Percentiles rank a stretch among this genome's conserved stretches.
Conservation (phyloP, 2,888 invertebrate genomes). For the Drosophila testacea region DNA sequence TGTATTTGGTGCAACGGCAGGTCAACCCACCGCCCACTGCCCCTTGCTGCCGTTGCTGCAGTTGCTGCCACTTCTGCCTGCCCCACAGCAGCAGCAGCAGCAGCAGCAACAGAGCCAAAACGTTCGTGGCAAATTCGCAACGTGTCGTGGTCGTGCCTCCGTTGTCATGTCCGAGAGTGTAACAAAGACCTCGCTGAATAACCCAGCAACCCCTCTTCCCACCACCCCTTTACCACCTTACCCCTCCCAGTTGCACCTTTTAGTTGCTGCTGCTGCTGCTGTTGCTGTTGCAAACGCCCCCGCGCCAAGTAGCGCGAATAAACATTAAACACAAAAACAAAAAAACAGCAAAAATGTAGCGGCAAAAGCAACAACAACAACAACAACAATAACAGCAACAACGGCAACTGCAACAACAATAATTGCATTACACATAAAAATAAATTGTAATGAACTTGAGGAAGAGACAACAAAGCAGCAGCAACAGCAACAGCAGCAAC, state of each 20-base stretch:
- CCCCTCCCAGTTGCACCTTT: neutral
- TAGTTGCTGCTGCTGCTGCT: conserved; percentile 1
- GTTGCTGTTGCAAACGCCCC: conserved; percentile 54
- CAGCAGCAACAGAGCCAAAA: conserved; percentile 38
- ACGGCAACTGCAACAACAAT: conserved; percentile 65
- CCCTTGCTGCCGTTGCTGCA: conserved; percentile 28
- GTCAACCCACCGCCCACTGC: conserved; percentile 73
- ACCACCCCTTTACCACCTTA: neutral
- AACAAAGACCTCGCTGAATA: conserved; percentile 75
- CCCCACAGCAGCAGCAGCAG: conserved; percentile 28
- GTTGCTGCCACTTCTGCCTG: conserved; percentile 36
- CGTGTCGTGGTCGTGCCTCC: conserved; percentile 78
- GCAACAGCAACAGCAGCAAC: conserved; percentile 35
- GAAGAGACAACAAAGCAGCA: conserved; percentile 61
- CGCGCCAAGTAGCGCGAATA: conserved; percentile 71
- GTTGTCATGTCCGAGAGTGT: conserved; percentile 80
- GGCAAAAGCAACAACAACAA: conserved; percentile 42
- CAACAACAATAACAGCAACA: conserved; percentile 22
- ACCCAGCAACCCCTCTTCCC: conserved; percentile 19
- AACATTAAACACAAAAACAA: conserved; percentile 65
- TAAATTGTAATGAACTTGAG: conserved; percentile 78
- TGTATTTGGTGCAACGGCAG: conserved; percentile 79
- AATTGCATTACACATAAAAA: conserved; percentile 80
- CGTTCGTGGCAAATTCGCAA: conserved; percentile 78
- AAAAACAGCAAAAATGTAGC: conserved; percentile 53